Conservation (phyloP, 2,888 invertebrate species). For the Tipula unca region DNA sequence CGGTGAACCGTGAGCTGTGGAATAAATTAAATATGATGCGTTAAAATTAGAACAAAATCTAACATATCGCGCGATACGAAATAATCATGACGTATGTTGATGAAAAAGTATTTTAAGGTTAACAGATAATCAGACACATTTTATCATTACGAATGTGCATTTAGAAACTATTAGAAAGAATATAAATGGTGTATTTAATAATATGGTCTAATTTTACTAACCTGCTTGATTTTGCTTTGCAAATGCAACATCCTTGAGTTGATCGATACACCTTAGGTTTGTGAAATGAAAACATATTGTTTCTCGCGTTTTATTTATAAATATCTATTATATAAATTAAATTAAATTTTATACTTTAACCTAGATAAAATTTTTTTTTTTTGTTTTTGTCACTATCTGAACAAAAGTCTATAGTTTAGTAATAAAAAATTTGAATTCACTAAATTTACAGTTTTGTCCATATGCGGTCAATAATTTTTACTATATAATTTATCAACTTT, state of each 20-base stretch:
- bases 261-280: slow-evolving; percentile 79
- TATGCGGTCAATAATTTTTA: neutral
- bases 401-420: neutral
- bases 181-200: neutral
- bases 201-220: slow-evolving; percentile 31
- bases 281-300: slow-evolving; percentile 72
- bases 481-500: neutral
- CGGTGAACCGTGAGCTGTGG: slow-evolving; percentile 69
- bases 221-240: slow-evolving; percentile 78
- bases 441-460: neutral
- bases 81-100: neutral
- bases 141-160: neutral
- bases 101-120: neutral
- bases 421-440: neutral
- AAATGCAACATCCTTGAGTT: slow-evolving; percentile 76
- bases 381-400: neutral
- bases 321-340: neutral
- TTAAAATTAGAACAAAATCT: slow-evolving; percentile 18
- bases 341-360: neutral
- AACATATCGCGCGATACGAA: neutral
- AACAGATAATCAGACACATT: neutral
- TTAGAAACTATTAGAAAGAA: neutral
- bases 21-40: slow-evolving; percentile 19
- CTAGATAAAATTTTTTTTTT: neutral
- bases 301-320: neutral